Conservation (phyloP, 2,113 vertebrate species). For the Pelecanus crispus region DNA sequence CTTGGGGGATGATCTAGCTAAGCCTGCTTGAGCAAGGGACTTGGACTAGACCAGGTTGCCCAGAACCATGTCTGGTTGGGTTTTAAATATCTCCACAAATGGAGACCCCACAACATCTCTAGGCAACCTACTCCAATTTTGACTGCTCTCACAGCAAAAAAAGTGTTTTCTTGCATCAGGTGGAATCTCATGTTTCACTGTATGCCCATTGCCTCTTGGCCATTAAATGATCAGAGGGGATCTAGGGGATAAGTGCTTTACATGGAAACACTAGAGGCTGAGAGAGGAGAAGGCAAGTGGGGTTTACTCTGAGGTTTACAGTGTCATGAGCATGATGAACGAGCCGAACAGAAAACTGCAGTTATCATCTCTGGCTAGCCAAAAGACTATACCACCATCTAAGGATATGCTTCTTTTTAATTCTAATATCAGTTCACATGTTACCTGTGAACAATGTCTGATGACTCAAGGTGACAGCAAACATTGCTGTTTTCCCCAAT, state of each 20-base stretch:
- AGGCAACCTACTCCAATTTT: not conserved
- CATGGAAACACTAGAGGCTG: accelerated
- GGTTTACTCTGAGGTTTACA: not conserved
- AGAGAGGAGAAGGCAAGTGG: not conserved
- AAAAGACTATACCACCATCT: not conserved
- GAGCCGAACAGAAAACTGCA: not conserved
- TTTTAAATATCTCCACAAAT: not conserved
- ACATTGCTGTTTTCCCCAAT: not conserved
- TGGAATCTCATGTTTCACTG: not conserved
- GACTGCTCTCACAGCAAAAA: not conserved
- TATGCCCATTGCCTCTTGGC: not conserved
- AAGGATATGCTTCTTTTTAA: not conserved
- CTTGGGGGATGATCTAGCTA: not conserved
- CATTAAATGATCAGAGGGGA: accelerated
- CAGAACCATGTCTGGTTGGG: not conserved
- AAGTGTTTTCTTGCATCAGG: not conserved
- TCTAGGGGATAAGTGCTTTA: not conserved
- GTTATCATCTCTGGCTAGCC: not conserved
- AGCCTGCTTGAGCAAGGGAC: not conserved
- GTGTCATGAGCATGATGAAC: not conserved
- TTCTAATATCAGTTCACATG: not conserved
- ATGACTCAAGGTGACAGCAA: not conserved
- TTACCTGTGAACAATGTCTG: not conserved
- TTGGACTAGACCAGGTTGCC: not conserved
- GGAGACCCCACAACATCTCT: not conserved